These are phyloP conservation scores for Dendrolimus punctatus DNA, from an alignment of 1,140 invertebrate genomes.

Conservation along the genomic window DNA sequence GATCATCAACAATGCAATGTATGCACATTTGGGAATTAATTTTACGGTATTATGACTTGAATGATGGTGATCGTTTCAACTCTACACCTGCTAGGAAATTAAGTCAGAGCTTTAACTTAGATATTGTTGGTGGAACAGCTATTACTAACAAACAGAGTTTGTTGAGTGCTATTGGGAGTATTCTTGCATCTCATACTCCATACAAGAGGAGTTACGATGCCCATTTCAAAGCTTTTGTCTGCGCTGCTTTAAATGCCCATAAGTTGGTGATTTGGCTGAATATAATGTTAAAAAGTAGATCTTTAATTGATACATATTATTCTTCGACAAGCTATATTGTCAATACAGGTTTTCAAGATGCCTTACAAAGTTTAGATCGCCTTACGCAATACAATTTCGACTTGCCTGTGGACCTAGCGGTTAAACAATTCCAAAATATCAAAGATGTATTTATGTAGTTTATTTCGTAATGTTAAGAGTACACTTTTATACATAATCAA, in stretches of 20 bases:
- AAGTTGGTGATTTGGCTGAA: constrained; percentile 95
- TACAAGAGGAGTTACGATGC: constrained; percentile 96
- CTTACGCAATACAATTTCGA: constrained; percentile 91
- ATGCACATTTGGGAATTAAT: constrained; percentile 67
- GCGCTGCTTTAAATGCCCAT: constrained; percentile 93
- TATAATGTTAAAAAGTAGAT: constrained; percentile 91
- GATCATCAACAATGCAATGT: constrained; percentile 68
- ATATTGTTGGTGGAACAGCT: constrained; percentile 89
- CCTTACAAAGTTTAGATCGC: constrained; percentile 90
- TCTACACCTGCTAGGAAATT: constrained; percentile 95
- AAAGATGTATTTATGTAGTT: constrained; percentile 92
- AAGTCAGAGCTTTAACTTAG: constrained; percentile 98
- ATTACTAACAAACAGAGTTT: constrained; percentile 94
- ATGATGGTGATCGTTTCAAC: constrained; percentile 82
- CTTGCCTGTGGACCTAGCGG: constrained; percentile 94
- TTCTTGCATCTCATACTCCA: constrained; percentile 90
- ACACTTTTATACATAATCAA: constrained; percentile 39
- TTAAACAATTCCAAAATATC: constrained; percentile 97
- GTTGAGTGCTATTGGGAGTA: constrained; percentile 92
- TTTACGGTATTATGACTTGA: constrained; percentile 57
- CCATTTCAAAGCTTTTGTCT: constrained; percentile 98
- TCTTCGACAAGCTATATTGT: constrained; percentile 95
- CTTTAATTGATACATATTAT: constrained; percentile 92
- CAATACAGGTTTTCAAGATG: constrained; percentile 98
- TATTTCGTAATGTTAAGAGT: constrained; percentile 28